Conservation (phyloP, 2,888 invertebrate genomes). For the Melipona bicolor region DNA sequence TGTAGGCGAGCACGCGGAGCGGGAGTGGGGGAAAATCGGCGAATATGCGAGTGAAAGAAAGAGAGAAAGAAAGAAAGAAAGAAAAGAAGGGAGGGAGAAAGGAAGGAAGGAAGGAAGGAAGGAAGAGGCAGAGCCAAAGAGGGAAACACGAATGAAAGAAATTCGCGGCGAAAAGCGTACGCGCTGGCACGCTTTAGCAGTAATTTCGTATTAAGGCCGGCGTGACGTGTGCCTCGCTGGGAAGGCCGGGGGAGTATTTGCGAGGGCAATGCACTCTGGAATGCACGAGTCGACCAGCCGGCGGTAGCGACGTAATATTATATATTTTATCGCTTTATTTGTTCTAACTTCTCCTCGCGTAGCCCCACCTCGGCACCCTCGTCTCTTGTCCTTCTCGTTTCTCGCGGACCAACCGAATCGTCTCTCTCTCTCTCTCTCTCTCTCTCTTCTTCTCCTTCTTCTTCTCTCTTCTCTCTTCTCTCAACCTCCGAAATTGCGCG, state of each 20-base stretch:
- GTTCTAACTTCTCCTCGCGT: conserved; percentile 78
- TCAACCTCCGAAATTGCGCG: background rate
- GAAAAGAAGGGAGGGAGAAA: background rate
- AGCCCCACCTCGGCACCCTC: conserved; percentile 26
- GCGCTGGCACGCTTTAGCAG: conserved; percentile 69
- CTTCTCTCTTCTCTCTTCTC: background rate
- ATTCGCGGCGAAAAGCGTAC: conserved; percentile 65
- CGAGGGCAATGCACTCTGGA: conserved; percentile 81
- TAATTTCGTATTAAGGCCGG: conserved; percentile 73
- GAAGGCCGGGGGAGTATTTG: conserved; percentile 77
- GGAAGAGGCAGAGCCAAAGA: background rate
- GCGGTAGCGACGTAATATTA: conserved; percentile 80
- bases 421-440: background rate
- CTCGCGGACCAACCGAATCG: conserved; percentile 27
- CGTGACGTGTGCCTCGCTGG: conserved; percentile 71
- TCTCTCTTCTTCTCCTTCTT: background rate
- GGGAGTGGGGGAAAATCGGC: background rate
- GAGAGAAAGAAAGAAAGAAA: background rate
- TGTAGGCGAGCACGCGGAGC: too few relatives aligned
- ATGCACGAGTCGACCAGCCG: conserved; percentile 80
- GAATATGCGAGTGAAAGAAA: too few relatives aligned
- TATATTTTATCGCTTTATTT: conserved; percentile 84
- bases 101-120: background rate
- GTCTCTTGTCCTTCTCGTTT: conserved; percentile 41
- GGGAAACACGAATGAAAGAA: conserved; percentile 46